Evolutionary conservation across 2,113 vertebrate species (phyloP).

Genomic region (Globicephala melas): DNA sequence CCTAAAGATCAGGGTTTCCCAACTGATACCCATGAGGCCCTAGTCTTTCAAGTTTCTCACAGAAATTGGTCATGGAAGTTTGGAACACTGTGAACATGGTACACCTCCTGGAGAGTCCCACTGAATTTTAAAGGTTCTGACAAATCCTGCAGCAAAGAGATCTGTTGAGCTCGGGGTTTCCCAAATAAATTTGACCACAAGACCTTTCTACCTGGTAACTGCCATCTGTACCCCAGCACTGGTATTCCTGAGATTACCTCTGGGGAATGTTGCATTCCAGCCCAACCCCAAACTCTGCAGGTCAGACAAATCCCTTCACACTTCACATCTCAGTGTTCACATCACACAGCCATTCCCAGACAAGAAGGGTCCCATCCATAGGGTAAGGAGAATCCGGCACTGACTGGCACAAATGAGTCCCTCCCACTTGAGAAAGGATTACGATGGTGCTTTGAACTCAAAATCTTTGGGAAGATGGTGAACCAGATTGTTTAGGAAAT

Average conservation of each 20-base stretch:
- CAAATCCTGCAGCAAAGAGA: neutral
- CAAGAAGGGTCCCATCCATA: fast-evolving
- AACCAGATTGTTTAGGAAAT: neutral
- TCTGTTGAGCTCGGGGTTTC: neutral
- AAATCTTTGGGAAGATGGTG: neutral
- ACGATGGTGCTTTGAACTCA: fast-evolving
- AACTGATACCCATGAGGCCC: fast-evolving
- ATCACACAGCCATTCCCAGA: neutral
- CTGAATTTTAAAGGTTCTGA: neutral
- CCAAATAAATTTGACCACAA: neutral
- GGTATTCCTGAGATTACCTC: neutral
- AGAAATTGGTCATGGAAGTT: neutral
- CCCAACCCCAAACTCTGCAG: neutral
- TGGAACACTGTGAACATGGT: neutral
- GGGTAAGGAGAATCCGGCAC: too few relatives aligned
- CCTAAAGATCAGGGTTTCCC: neutral
- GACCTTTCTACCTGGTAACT: neutral
- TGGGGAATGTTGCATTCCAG: neutral
- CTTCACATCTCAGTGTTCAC: fast-evolving
- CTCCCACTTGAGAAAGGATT: neutral
- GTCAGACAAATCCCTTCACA: neutral
- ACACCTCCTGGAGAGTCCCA: neutral
- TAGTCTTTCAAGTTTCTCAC: neutral
- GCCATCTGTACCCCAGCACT: too few relatives aligned
- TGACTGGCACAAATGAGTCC: fast-evolving